Percentiles rank a stretch among this genome's conserved stretches.
These are phyloP conservation scores for Clarias gariepinus DNA, from an alignment of 2,113 vertebrate genomes.

Conservation along the genomic window DNA sequence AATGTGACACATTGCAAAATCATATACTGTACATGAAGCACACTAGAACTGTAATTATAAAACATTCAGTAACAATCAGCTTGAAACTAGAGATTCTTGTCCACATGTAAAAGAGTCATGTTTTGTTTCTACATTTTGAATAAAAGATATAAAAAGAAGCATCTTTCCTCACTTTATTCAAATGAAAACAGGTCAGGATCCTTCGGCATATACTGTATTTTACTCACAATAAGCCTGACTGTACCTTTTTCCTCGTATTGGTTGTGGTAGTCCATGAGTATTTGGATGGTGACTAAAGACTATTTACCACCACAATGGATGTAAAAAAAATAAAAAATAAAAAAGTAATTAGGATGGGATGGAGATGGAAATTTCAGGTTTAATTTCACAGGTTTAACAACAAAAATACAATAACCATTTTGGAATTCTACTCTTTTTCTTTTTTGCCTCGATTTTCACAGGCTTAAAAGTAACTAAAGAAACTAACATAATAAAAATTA, in stretches of 20 bases:
- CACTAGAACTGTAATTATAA: not conserved
- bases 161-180: not conserved
- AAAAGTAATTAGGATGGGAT: too few species aligned
- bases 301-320: too few species aligned
- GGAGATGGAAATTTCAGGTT: too few species aligned
- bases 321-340: too few species aligned
- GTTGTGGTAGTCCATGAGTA: too few species aligned
- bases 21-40: not conserved
- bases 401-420: too few species aligned
- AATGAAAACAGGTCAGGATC: not conserved
- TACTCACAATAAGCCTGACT: not conserved
- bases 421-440: too few species aligned
- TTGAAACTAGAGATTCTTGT: not conserved
- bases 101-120: not conserved
- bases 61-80: not conserved
- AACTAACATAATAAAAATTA: too few species aligned
- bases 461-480: too few species aligned
- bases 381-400: too few species aligned
- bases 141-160: not conserved
- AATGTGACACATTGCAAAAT: not conserved
- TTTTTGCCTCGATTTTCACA: too few species aligned
- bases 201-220: not conserved
- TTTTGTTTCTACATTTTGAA: not conserved
- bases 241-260: not conserved
- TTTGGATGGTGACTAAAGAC: too few species aligned